Evolutionary conservation across 2,888 invertebrate genomes (phyloP), one percentile per base, ranked within the genome.

Genomic region (Taphrorychus bicolor): DNA sequence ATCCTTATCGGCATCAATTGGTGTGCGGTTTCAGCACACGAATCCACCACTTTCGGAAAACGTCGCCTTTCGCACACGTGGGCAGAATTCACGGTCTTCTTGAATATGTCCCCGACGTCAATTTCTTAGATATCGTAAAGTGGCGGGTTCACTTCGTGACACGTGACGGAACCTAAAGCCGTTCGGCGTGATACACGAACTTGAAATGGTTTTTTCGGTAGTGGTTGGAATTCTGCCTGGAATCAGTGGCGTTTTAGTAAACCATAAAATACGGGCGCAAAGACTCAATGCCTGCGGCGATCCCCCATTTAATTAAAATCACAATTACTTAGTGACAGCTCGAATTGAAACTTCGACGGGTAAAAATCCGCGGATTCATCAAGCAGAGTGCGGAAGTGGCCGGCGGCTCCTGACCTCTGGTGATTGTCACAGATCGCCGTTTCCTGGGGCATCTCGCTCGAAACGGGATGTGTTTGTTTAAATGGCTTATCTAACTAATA

Each of bases 81-180:
- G 78, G 79, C 74, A 75, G 77, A 75, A 76, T 77, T 79, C 79
- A 79, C 75, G 79, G 75, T 70, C 75, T 74, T 73, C 70, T 75
- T 49, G 75, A 75, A 78, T 80, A 79, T 80, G 79, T 80, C 78
- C 54, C 48, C 75, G 78, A 78, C 79, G 80, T 80, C 80, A 79
- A 76, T 78, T 74, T 76, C 74, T 73, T 73, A 75, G 78, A 79
- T 79, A 79, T 76, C 76, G 76, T 67, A 59, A 71, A 70, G 7
- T 71, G 73, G 75, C 74, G 78, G 76, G 78, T 79, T 78, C 76
- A 78, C 70, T 74, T 81, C 80, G 80, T 80, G 81, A 81, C 80
- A 79, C 79, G 77, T 80, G 80, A 81, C 78, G 77, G 75, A 76
- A 77, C 76, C 73, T 73, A 75, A 76, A 75, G 74, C 76, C 74